These are phyloP conservation scores for Argynnis bischoffii DNA, from an alignment of 2,888 invertebrate genomes.

Conservation along the genomic window DNA sequence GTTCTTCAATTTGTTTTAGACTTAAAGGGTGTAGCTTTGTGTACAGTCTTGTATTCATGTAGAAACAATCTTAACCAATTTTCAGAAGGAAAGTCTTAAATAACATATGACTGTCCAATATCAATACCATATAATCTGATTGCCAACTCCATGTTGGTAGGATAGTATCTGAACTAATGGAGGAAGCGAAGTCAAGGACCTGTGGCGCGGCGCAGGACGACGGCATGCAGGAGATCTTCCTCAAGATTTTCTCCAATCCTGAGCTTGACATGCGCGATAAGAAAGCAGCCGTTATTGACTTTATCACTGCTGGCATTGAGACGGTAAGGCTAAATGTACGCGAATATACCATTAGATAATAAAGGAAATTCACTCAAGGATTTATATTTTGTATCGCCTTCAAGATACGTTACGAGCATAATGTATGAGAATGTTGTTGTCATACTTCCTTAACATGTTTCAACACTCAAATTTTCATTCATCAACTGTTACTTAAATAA, in stretches of 20 bases:
- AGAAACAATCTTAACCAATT: conserved; percentile 26
- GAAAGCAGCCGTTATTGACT: conserved; percentile 92
- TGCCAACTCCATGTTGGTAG: conserved; percentile 63
- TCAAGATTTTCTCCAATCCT: conserved; percentile 87
- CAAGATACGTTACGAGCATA: background rate
- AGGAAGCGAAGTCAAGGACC: conserved; percentile 83
- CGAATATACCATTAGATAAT: conserved; percentile 25
- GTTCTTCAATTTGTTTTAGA: background rate
- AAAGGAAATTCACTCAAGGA: conserved; percentile 13
- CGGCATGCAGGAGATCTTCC: conserved; percentile 86
- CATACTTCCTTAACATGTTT: background rate
- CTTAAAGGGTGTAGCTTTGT: background rate
- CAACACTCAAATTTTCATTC: background rate
- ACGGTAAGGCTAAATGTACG: conserved; percentile 80
- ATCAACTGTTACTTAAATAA: background rate
- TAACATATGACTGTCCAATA: conserved; percentile 20
- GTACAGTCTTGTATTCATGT: conserved; percentile 8
- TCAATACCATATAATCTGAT: conserved; percentile 28
- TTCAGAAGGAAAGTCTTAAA: conserved; percentile 27
- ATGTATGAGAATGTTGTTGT: background rate
- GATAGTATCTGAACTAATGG: conserved; percentile 90
- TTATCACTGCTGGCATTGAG: conserved; percentile 93
- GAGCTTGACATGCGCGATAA: conserved; percentile 90
- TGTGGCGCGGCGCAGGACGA: conserved; percentile 82
- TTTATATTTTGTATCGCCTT: background rate